Evolutionary conservation across 1,140 invertebrate species (phyloP).

Genomic region (Drosophila sechellia): DNA sequence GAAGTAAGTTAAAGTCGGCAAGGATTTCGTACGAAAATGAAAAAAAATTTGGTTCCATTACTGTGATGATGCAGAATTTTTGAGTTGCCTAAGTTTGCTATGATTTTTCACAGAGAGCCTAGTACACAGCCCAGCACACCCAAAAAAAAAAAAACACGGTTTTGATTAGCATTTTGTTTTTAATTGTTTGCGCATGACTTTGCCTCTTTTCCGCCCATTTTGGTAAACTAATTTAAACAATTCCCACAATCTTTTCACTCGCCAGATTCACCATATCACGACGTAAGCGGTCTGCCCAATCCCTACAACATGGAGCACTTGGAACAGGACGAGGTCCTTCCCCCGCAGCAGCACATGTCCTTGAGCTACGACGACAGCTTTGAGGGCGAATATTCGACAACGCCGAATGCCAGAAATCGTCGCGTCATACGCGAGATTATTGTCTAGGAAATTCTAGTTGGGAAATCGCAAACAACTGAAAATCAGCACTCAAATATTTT

Average conservation of each 20-base stretch:
- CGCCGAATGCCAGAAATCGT: slow-evolving; percentile 94
- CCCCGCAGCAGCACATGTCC: slow-evolving; percentile 92
- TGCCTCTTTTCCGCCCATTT: slow-evolving; percentile 32
- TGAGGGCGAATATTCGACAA: slow-evolving; percentile 96
- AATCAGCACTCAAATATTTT: slow-evolving; percentile 36
- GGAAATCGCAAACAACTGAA: slow-evolving; percentile 14
- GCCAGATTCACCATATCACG: slow-evolving; percentile 95
- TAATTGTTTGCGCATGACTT: slow-evolving; percentile 81
- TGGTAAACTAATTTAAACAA: slow-evolving; percentile 76
- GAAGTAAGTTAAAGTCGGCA: slow-evolving; percentile 78
- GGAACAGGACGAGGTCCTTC: slow-evolving; percentile 89
- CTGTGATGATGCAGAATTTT: slow-evolving; percentile 56
- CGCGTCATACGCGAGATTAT: slow-evolving; percentile 97
- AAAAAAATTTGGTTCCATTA: slow-evolving; percentile 13
- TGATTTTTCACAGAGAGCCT: slow-evolving; percentile 21
- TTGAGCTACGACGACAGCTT: slow-evolving; percentile 96
- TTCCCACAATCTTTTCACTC: slow-evolving; percentile 17
- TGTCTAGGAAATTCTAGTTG: slow-evolving; percentile 87
- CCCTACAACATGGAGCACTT: slow-evolving; percentile 92
- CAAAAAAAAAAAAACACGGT: slow-evolving; percentile 19
- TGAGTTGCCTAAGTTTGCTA: slow-evolving; percentile 49
- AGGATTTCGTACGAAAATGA: too few species aligned
- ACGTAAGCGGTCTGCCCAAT: slow-evolving; percentile 95
- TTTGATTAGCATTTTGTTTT: slow-evolving; percentile 68
- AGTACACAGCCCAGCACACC: not conserved